phyloP scores from a whole-genome alignment of 2,888 invertebrate species.

The Elegia similella region DNA sequence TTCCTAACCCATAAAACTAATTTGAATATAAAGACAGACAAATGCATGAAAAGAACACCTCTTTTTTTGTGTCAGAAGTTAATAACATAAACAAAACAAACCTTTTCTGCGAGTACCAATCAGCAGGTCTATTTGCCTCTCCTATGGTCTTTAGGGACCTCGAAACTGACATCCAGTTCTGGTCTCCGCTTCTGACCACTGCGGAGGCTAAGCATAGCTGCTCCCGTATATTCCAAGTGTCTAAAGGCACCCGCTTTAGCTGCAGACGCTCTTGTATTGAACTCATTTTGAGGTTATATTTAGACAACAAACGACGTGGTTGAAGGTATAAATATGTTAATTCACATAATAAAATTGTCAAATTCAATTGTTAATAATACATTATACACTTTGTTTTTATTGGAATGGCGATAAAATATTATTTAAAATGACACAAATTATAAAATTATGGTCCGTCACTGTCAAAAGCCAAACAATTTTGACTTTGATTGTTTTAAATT shows the following conservation, averaged over 20 bases:
- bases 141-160: slow-evolving; percentile 89
- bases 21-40: no score
- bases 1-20: no score
- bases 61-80: no score
- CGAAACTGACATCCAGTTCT: slow-evolving; percentile 95
- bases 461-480: no score
- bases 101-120: slow-evolving; percentile 90
- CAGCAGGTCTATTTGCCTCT: slow-evolving; percentile 87
- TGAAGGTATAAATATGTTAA: not conserved
- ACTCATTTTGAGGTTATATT: slow-evolving; percentile 53
- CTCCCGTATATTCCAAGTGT: slow-evolving; percentile 93
- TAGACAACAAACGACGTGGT: slow-evolving; percentile 23
- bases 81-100: slow-evolving; percentile 3
- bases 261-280: slow-evolving; percentile 72
- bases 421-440: no score
- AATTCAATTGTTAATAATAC: no score
- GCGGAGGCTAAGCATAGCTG: slow-evolving; percentile 93
- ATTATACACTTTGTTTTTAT: no score
- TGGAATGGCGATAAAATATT: no score
- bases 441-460: no score
- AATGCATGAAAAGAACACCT: no score
- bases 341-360: not conserved
- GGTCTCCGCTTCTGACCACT: slow-evolving; percentile 91
- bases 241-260: slow-evolving; percentile 87
- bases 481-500: no score